A percentile compares a stretch with the other conserved stretches of the same genome.
phyloP scores from a whole-genome alignment of 2,888 invertebrate genomes.

The Arctia plantaginis region DNA sequence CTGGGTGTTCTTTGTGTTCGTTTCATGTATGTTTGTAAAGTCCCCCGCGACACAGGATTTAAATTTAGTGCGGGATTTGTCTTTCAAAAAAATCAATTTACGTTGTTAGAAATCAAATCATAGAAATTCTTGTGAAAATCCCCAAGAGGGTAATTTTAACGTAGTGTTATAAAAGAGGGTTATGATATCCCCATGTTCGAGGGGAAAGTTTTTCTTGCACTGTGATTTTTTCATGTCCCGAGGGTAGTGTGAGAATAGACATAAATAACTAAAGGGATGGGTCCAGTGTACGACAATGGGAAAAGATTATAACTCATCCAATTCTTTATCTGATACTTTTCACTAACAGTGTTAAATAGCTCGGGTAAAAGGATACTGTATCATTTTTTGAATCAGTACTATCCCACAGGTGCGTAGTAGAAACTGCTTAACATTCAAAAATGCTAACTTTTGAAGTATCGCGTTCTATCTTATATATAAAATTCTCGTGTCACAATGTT shows the following conservation, averaged over 20 bases:
- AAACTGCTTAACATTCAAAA: background rate
- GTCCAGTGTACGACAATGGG: slow-evolving; percentile 36
- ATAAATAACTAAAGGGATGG: slow-evolving; percentile 46
- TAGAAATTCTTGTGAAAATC: background rate
- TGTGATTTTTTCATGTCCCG: slow-evolving; percentile 32
- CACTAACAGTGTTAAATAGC: slow-evolving; percentile 24
- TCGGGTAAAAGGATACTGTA: background rate
- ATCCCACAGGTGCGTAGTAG: background rate
- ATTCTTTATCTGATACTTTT: slow-evolving; percentile 36
- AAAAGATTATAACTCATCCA: slow-evolving; percentile 41
- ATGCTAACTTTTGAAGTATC: background rate
- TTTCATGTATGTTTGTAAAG: too few species aligned
- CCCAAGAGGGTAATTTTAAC: slow-evolving; percentile 14
- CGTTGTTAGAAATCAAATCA: background rate
- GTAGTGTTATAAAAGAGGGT: slow-evolving; percentile 26
- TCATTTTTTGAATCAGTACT: background rate
- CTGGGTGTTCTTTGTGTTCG: too few species aligned
- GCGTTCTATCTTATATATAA: too few species aligned
- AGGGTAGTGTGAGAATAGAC: slow-evolving; percentile 21
- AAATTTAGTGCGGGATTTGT: too few species aligned
- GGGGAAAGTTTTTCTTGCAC: slow-evolving; percentile 26
- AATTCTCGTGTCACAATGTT: too few species aligned
- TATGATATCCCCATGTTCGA: slow-evolving; percentile 32
- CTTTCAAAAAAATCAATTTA: too few species aligned
- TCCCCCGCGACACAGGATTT: too few species aligned